Conservation (phyloP, 2,797 vertebrate genomes). For the Halcyon leucocephala region DNA sequence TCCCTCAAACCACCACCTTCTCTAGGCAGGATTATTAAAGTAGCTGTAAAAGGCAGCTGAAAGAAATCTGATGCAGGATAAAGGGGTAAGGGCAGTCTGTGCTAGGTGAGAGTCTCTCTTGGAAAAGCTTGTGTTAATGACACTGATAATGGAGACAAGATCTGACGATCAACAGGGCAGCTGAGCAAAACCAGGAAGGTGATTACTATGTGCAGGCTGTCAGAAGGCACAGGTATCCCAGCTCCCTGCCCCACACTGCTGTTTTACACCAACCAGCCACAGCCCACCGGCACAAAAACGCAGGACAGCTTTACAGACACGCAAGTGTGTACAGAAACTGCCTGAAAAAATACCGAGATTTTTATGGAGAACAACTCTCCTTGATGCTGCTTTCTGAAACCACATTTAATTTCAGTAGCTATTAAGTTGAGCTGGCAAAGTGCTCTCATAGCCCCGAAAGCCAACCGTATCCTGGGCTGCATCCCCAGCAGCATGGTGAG, state of each 20-base stretch:
- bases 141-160: neutral
- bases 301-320: neutral
- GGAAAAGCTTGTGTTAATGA: neutral
- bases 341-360: neutral
- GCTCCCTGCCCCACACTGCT: neutral
- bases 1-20: neutral
- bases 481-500: neutral
- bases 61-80: neutral
- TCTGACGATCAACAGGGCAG: accelerated
- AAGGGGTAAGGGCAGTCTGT: neutral
- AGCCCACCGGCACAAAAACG: neutral
- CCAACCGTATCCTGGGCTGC: neutral
- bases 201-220: accelerated
- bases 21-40: neutral
- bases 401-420: neutral
- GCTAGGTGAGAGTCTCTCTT: neutral
- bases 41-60: neutral
- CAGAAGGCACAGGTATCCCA: neutral
- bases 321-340: neutral
- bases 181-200: neutral
- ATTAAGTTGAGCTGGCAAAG: neutral
- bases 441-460: neutral
- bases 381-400: neutral
- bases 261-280: neutral
- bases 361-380: neutral